These are phyloP conservation scores for Epirrita christyi DNA, from an alignment of 2,888 invertebrate species.

Conservation along the genomic window DNA sequence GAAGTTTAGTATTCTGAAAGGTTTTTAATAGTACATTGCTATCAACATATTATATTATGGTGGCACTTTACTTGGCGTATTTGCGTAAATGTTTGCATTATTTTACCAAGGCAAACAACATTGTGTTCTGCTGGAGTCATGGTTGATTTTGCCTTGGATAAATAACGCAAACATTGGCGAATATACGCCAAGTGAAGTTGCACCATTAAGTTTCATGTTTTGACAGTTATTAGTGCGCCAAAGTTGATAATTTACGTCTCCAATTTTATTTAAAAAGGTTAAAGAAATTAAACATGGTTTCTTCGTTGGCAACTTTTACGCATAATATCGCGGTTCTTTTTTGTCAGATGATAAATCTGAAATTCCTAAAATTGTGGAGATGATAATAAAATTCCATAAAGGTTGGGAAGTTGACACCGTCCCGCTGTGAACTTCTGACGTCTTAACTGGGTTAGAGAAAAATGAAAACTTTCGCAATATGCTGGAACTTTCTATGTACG, in stretches of 20 bases:
- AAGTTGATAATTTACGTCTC: conserved; percentile 32
- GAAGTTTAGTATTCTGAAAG: conserved; percentile 25
- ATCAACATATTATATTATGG: no score
- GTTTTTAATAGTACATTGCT: conserved; percentile 13
- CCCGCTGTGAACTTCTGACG: conserved; percentile 52
- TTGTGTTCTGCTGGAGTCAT: no score
- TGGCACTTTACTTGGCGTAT: no score
- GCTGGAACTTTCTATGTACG: conserved; percentile 60
- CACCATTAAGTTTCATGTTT: no score
- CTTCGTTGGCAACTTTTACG: conserved; percentile 13
- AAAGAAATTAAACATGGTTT: conserved; percentile 25
- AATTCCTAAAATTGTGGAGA: conserved; percentile 55
- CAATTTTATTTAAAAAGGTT: conserved; percentile 20
- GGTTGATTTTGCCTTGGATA: no score
- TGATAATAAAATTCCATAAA: conserved; percentile 67
- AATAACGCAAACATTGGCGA: no score
- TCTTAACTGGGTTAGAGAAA: conserved; percentile 77
- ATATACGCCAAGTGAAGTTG: no score
- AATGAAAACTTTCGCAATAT: conserved; percentile 80
- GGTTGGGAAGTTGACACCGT: conserved; percentile 60
- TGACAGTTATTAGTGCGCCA: conserved; percentile 35
- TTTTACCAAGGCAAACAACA: no score
- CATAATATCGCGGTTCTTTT: conserved; percentile 25
- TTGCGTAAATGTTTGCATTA: no score
- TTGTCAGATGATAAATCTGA: conserved; percentile 53